phyloP scores from a whole-genome alignment of 2,888 invertebrate genomes.

The Pollenia amentaria region DNA sequence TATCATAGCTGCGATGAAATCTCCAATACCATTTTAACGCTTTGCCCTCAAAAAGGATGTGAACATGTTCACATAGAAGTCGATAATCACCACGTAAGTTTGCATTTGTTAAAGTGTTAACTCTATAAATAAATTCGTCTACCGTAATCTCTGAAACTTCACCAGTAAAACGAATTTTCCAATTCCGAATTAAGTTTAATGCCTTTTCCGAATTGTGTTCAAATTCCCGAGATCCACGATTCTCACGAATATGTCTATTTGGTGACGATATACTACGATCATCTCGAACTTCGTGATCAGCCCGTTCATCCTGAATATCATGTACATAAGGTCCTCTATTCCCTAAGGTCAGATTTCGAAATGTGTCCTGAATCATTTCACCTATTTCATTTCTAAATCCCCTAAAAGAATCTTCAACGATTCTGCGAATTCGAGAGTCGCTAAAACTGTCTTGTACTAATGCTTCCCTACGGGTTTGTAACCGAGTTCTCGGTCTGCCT shows the following conservation, averaged over 20 bases:
- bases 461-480: neutral
- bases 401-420: neutral
- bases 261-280: neutral
- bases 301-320: neutral
- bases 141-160: neutral
- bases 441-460: neutral
- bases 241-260: neutral
- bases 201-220: neutral
- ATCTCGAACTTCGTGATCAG: neutral
- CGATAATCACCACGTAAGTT: neutral
- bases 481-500: conserved; percentile 1
- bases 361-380: neutral
- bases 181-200: neutral
- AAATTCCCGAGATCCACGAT: neutral
- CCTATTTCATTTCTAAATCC: conserved; percentile 10
- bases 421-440: neutral
- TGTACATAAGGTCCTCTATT: neutral
- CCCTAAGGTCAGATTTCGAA: neutral
- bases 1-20: neutral
- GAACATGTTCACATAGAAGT: neutral
- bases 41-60: too few relatives aligned
- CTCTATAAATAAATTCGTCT: neutral
- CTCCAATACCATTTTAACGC: conserved; percentile 18
- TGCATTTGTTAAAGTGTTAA: neutral
- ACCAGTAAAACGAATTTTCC: neutral